Base-by-base conservation (phyloP, 2,113 vertebrate genomes). In the Ammospiza nelsoni region DNA sequence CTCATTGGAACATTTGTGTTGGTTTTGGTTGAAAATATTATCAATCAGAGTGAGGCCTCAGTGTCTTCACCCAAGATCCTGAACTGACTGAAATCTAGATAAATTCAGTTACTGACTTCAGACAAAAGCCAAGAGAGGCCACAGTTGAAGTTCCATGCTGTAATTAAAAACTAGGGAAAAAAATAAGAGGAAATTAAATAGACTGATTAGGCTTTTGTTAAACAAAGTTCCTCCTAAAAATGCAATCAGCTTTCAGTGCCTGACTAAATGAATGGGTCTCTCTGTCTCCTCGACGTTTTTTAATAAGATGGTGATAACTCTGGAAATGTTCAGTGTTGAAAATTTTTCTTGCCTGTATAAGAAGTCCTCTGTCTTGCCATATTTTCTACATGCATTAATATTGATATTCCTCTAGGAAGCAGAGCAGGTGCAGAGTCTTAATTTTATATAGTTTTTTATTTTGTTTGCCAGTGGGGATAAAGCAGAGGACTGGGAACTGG, bases 341-440 rank as follows among this genome's bases (percentile, higher is more conserved):
- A 94, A 76, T 87, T 11, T 13, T 68, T 87, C 77, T 78, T 94
- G 91, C 77, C 89, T 72, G 10, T 69, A 46, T 93, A 79, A 84
- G 49, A 84, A 87, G 77, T 87, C 54, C 49, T 87, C 81, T 97
- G 84, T 96, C 69, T 89, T 82, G 48, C 54, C 16, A 2, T 81
- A 71, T 67, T 92, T 92, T 92, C 77, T 94, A 27, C 31, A 24
- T 87, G 69, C 43, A 54, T 84, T 92, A 89, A 87, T 91, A 91
- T 7, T 69, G 69, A 44, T 89, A 11, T 69, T 96, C 81, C 89
- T 94, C 54, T 66, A 95, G 87, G 94, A 94, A 91, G 80, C 61
- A 67, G 49, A 91, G 80, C 94, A 95, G 96, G 91, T 97, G 94
- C 89, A 91, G 73, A 78, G 74, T 69, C 91, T 91, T 97, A 87